A percentile compares a stretch with the other conserved stretches of the same genome.
Evolutionary conservation across 37 sponge, comb jelly and placozoan species (phyloP).

Genomic region (Chondrilla cf. caribensis): DNA sequence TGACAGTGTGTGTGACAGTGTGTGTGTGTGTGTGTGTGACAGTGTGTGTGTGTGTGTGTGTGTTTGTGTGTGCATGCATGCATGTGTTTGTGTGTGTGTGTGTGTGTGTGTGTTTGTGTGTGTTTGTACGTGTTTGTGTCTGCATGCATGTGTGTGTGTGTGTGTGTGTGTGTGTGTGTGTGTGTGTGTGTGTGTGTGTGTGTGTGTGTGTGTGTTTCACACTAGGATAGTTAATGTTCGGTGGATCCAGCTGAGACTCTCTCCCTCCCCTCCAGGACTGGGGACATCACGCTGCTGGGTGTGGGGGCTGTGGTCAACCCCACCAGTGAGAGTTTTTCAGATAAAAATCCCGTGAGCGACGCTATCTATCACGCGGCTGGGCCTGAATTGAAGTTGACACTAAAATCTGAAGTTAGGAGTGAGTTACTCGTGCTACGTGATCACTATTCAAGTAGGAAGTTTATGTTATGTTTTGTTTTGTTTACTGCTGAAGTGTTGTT

Average conservation of each 20-base stretch:
- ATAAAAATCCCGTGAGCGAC: constrained; percentile 61
- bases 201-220: constrained; percentile 31
- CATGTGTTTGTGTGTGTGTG: constrained; percentile 26
- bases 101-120: constrained; percentile 30
- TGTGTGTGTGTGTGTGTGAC: constrained; percentile 24
- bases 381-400: constrained; percentile 63
- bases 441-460: background rate
- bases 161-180: constrained; percentile 34
- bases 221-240: background rate
- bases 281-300: constrained; percentile 58
- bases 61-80: background rate
- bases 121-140: constrained; percentile 38
- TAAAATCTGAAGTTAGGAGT: constrained; percentile 60
- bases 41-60: constrained; percentile 10
- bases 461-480: too few relatives aligned
- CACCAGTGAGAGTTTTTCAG: constrained; percentile 80
- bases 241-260: background rate
- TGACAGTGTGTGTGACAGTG: constrained; percentile 25
- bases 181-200: constrained; percentile 30
- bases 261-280: constrained; percentile 5
- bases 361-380: constrained; percentile 67
- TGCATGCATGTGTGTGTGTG: constrained; percentile 26
- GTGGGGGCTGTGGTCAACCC: constrained; percentile 76
- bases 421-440: too few relatives aligned
- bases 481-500: background rate